Evolutionary conservation across 2,888 invertebrate species (phyloP).

Genomic region (Synanthedon vespiformis): DNA sequence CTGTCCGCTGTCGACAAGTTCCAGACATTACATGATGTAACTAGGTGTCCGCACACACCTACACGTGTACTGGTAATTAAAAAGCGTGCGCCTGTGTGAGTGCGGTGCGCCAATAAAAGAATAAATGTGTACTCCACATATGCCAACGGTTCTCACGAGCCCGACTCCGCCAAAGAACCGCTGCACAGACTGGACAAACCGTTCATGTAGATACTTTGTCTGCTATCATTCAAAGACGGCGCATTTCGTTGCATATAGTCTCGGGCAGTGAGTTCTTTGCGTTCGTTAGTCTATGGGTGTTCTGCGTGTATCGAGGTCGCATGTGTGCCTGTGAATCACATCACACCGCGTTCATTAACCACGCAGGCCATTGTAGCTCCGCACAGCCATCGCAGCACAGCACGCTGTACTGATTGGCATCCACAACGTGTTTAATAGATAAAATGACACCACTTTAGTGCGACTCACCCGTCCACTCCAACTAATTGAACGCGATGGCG

Average conservation of each 20-base stretch:
- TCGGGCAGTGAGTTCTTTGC: too few species aligned
- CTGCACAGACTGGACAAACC: slow-evolving; percentile 4
- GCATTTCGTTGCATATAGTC: too few species aligned
- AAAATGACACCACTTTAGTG: neutral
- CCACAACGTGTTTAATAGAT: neutral
- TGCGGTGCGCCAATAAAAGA: slow-evolving; percentile 45
- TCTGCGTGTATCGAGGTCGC: slow-evolving; percentile 47
- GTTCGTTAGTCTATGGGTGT: neutral
- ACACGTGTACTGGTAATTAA: slow-evolving; percentile 26
- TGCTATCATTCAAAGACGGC: too few species aligned
- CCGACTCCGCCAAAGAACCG: slow-evolving; percentile 9
- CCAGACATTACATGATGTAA: neutral
- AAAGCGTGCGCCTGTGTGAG: slow-evolving; percentile 26
- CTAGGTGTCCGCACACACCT: neutral
- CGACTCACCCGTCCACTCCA: slow-evolving; percentile 15
- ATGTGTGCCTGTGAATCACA: slow-evolving; percentile 60
- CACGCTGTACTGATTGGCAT: neutral
- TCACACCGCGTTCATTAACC: slow-evolving; percentile 32
- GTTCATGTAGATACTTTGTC: neutral
- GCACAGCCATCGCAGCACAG: neutral
- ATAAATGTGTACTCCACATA: slow-evolving; percentile 48
- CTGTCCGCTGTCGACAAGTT: neutral
- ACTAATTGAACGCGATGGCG: slow-evolving; percentile 21
- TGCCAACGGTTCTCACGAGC: slow-evolving; percentile 49
- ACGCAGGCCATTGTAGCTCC: slow-evolving; percentile 1